phyloP scores from a whole-genome alignment of 2,797 vertebrate genomes.

The Mus spretus region DNA sequence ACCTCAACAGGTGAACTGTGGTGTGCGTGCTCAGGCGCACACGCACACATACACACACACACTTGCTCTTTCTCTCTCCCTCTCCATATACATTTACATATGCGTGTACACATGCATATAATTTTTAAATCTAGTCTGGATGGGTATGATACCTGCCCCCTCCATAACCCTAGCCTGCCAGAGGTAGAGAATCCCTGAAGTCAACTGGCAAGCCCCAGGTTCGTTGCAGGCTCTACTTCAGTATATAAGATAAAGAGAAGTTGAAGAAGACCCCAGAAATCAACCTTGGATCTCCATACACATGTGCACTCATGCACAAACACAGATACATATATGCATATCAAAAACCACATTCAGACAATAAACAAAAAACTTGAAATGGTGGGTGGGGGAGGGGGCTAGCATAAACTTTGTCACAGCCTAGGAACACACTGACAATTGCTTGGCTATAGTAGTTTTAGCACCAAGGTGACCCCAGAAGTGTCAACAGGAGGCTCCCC shows the following conservation, averaged over 20 bases:
- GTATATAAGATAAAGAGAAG: background rate
- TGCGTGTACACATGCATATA: background rate
- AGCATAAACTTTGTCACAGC: background rate
- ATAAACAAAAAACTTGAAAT: background rate
- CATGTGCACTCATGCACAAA: background rate
- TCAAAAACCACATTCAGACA: background rate
- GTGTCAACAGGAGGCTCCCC: background rate
- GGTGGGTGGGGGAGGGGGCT: accelerated
- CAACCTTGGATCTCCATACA: background rate
- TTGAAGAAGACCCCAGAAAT: background rate
- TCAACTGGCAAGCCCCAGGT: background rate
- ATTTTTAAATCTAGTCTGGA: background rate
- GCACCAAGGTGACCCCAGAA: background rate
- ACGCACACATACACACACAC: background rate
- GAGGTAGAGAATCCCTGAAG: background rate
- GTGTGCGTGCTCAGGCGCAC: too few species aligned
- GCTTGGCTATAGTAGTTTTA: accelerated
- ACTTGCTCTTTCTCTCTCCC: background rate
- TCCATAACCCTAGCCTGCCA: background rate
- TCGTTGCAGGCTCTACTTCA: background rate
- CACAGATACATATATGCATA: background rate
- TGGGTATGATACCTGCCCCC: background rate
- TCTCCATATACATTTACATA: background rate
- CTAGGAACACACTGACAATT: background rate
- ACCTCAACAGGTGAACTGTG: background rate